Evolutionary conservation across 2,113 vertebrate species (phyloP), one percentile per base, ranked within the genome.

Genomic region (Vulpes vulpes): DNA sequence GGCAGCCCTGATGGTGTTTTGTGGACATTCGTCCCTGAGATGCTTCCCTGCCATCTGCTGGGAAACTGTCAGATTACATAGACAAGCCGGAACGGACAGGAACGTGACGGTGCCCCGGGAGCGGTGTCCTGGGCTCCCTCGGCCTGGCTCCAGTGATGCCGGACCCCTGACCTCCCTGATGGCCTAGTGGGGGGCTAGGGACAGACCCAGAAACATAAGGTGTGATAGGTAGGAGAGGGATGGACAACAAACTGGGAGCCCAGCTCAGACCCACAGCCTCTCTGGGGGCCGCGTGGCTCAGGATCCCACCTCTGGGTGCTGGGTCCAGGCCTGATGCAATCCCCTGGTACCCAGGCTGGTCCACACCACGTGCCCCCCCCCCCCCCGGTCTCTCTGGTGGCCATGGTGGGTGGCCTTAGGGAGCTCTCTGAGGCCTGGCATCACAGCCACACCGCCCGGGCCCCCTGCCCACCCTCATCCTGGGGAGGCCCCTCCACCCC

Each of bases 401-500:
- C 53, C 5, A 23, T 51, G 4, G 5, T 2, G 38, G 57, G 38
- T 12, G 53, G 43, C 62, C 30, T 69, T 59, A 5, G 14, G 19
- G 59, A 90, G 43, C 27, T 25, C 67, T n/a, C 15, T 0, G 30
- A 49, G 51, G 43, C 51, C 51, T 23, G 22, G 14, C 32, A 23
- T 6, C 55, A 1, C 23, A 0, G 9, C 55, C 6, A 3, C 59
- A 60, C 20, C 5, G 2, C 19, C 4, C 0, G 20, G 0, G 59
- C 7, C 32, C 23, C 12, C 38, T 3, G 57, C 57, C 57, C 19
- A 8, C 3, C 59, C 8, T 12, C 49, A 12, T 22, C 49, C 8
- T n/a, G 53, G 43, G 49, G n/a, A 59, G 8, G n/a, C n/a, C 49
- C 11, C 9, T 60, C 57, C 38, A 22, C 20, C 69, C n/a, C 87